Evolutionary conservation across 2,113 vertebrate species (phyloP).

Genomic region (Osmerus eperlanus): DNA sequence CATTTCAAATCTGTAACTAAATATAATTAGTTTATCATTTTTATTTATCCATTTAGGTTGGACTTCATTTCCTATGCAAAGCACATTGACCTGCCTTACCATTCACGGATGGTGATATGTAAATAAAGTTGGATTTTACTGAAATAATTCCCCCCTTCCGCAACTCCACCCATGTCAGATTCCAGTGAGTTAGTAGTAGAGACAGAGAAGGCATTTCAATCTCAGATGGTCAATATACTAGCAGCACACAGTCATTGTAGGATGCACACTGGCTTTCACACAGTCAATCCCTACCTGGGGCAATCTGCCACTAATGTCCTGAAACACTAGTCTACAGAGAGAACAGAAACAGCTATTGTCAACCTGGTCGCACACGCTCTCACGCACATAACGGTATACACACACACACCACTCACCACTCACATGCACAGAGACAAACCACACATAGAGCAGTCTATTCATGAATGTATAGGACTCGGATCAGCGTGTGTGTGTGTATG

Average conservation of each 20-base stretch:
- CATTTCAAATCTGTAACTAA: background rate
- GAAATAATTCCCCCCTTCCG: slow-evolving; percentile 64
- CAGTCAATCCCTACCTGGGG: slow-evolving; percentile 76
- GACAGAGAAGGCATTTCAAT: slow-evolving; percentile 77
- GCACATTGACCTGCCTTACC: no score
- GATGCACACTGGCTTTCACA: slow-evolving; percentile 77
- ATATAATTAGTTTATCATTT: background rate
- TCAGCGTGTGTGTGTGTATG: background rate
- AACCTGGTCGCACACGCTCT: slow-evolving; percentile 63
- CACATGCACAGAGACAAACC: slow-evolving; percentile 53
- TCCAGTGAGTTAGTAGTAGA: slow-evolving; percentile 79
- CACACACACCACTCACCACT: slow-evolving; percentile 35
- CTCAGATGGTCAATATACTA: slow-evolving; percentile 75
- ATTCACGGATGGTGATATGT: no score
- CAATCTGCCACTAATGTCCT: slow-evolving; percentile 82
- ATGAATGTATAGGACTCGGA: slow-evolving; percentile 36
- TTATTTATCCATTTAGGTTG: background rate
- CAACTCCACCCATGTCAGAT: slow-evolving; percentile 73
- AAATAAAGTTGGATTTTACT: no score
- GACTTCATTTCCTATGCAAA: no score
- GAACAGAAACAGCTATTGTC: slow-evolving; percentile 80
- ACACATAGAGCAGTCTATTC: slow-evolving; percentile 57
- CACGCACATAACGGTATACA: slow-evolving; percentile 26
- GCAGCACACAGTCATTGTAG: slow-evolving; percentile 73
- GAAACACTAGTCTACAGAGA: slow-evolving; percentile 83